A percentile compares a stretch with the other conserved stretches of the same genome.
Conservation (phyloP, 2,888 invertebrate species). For the Andrena flavipes region DNA sequence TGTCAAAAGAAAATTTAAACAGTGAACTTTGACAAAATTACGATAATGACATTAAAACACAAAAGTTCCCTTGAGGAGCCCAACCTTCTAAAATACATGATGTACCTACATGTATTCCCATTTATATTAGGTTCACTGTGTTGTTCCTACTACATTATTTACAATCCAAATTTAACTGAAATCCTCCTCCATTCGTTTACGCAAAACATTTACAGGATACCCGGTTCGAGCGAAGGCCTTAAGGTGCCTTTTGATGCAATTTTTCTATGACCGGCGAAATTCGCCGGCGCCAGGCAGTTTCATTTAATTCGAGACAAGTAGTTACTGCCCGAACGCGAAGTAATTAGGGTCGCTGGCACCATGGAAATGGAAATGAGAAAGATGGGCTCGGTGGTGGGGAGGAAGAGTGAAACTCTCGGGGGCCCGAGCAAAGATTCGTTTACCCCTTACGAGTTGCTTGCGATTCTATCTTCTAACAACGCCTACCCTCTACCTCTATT, state of each 20-base stretch:
- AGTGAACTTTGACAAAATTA: too few species aligned
- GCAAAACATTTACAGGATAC: too few species aligned
- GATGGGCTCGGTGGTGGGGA: neutral
- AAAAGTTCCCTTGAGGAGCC: too few species aligned
- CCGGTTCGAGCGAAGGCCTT: too few species aligned
- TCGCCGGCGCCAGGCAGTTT: slow-evolving; percentile 5
- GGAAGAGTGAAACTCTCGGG: slow-evolving; percentile 13
- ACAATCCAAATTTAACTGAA: too few species aligned
- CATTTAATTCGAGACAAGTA: slow-evolving; percentile 46
- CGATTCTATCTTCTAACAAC: slow-evolving; percentile 70
- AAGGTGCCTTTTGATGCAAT: neutral
- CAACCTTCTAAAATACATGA: too few species aligned
- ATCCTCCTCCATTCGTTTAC: too few species aligned
- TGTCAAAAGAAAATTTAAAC: too few species aligned
- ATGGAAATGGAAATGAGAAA: slow-evolving; percentile 28
- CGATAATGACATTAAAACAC: too few species aligned
- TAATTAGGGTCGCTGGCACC: slow-evolving; percentile 61
- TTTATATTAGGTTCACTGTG: too few species aligned
- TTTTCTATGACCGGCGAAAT: slow-evolving; percentile 6
- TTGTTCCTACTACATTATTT: too few species aligned
- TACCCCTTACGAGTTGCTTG: slow-evolving; percentile 62
- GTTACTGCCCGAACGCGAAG: slow-evolving; percentile 43
- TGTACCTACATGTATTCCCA: too few species aligned
- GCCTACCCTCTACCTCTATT: slow-evolving; percentile 5
- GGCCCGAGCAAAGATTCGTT: slow-evolving; percentile 64